Evolutionary conservation across 1,140 invertebrate genomes (phyloP).

Genomic region (Panonychus citri): DNA sequence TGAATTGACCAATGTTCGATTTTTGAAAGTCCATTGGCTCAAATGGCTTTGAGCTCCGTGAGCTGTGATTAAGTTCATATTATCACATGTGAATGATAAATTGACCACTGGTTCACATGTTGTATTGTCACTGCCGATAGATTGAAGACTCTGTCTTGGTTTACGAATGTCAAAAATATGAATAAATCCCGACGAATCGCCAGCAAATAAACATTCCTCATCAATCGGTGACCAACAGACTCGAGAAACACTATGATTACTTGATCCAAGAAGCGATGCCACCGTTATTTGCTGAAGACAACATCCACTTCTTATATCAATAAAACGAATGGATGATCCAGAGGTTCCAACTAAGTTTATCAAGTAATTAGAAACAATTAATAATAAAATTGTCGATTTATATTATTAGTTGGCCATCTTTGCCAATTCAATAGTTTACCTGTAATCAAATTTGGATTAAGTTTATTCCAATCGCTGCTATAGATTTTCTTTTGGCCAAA

Average conservation of each 20-base stretch:
- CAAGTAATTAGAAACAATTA: too few relatives aligned
- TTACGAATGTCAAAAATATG: constrained; percentile 3
- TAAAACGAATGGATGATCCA: neutral
- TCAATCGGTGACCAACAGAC: constrained; percentile 4
- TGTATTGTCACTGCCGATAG: neutral
- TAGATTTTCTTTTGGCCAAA: neutral
- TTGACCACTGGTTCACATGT: neutral
- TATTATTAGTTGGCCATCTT: neutral
- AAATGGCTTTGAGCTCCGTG: neutral
- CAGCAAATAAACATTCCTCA: constrained; percentile 3
- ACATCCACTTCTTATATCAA: constrained; percentile 3
- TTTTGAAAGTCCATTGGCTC: constrained; percentile 1
- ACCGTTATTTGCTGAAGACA: constrained; percentile 1
- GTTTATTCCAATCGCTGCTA: constrained; percentile 2
- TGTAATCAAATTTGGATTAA: neutral
- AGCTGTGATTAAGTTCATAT: neutral
- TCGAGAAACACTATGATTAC: neutral
- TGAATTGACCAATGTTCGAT: neutral
- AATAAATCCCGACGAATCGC: constrained; percentile 2
- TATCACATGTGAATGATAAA: neutral
- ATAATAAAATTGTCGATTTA: too few relatives aligned
- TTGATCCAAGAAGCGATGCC: neutral
- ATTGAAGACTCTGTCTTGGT: neutral
- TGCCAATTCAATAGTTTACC: neutral
- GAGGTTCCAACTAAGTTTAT: constrained; percentile 1